Conservation (phyloP, 2,113 vertebrate genomes). For the Pluvialis apricaria region DNA sequence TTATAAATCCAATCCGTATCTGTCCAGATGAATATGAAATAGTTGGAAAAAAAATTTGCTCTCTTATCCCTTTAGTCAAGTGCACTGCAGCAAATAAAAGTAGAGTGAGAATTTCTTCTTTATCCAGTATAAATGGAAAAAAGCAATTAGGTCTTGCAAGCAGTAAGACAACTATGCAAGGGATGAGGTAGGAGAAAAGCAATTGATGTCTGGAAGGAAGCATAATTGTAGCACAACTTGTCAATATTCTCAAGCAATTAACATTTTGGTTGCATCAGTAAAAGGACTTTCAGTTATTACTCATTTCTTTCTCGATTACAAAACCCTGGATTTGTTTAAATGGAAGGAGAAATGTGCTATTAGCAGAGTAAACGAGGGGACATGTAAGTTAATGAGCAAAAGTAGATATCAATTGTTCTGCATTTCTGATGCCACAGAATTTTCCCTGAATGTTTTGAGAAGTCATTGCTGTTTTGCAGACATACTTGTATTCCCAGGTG, state of each 20-base stretch:
- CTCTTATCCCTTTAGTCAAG: not conserved
- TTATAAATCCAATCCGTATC: not conserved
- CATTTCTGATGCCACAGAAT: not conserved
- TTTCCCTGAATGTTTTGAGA: not conserved
- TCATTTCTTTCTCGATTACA: slow-evolving; percentile 17
- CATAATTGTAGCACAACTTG: not conserved
- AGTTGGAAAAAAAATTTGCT: not conserved
- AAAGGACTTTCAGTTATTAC: not conserved
- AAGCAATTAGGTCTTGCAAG: not conserved
- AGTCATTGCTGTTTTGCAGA: not conserved
- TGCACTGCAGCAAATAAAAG: not conserved
- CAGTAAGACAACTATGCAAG: not conserved
- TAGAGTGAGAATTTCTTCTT: not conserved
- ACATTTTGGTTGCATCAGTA: slow-evolving; percentile 11
- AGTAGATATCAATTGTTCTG: not conserved
- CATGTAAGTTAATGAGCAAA: not conserved
- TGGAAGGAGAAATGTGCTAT: not conserved
- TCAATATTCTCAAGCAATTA: slow-evolving; percentile 29
- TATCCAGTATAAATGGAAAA: not conserved
- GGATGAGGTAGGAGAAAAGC: not conserved
- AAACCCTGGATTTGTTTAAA: not conserved
- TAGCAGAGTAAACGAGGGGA: not conserved
- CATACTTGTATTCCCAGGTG: not conserved
- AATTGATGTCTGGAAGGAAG: not conserved
- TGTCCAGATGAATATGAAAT: not conserved